These are phyloP conservation scores for Nephila pilipes DNA, from an alignment of 1,140 invertebrate species.

Conservation along the genomic window DNA sequence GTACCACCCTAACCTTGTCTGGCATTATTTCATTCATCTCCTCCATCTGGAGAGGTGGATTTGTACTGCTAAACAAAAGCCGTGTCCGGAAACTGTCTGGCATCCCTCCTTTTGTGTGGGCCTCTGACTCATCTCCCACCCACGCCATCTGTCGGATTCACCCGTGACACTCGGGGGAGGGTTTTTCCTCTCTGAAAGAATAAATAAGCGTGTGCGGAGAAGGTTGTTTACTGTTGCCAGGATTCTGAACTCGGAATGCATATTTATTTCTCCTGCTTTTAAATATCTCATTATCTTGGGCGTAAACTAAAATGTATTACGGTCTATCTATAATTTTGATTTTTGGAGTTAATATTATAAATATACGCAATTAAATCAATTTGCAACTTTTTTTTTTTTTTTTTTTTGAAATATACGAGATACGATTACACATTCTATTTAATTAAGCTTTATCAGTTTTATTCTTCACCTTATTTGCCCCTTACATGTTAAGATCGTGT, in stretches of 20 bases:
- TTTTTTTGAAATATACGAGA: too few relatives aligned
- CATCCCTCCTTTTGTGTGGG: conserved; percentile 18
- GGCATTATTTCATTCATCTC: not conserved
- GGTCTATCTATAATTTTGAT: too few relatives aligned
- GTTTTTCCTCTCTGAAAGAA: not conserved
- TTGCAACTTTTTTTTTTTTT: too few relatives aligned
- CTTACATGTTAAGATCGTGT: too few relatives aligned
- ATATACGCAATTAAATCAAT: too few relatives aligned
- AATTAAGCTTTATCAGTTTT: too few relatives aligned
- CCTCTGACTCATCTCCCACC: not conserved
- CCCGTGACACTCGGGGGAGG: not conserved
- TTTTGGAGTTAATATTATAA: too few relatives aligned
- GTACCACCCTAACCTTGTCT: conserved; percentile 14
- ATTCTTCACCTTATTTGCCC: too few relatives aligned
- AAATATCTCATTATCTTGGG: too few relatives aligned
- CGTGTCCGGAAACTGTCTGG: not conserved
- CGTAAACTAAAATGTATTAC: too few relatives aligned
- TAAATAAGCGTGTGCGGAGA: not conserved
- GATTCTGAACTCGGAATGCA: not conserved
- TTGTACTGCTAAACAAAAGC: not conserved
- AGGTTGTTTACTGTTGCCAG: not conserved
- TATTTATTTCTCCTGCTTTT: too few relatives aligned
- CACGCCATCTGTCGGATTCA: conserved; percentile 30
- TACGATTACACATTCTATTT: too few relatives aligned
- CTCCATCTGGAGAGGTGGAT: conserved; percentile 14